Conservation (phyloP, 2,888 invertebrate genomes). For the Campopleginae sp. region DNA sequence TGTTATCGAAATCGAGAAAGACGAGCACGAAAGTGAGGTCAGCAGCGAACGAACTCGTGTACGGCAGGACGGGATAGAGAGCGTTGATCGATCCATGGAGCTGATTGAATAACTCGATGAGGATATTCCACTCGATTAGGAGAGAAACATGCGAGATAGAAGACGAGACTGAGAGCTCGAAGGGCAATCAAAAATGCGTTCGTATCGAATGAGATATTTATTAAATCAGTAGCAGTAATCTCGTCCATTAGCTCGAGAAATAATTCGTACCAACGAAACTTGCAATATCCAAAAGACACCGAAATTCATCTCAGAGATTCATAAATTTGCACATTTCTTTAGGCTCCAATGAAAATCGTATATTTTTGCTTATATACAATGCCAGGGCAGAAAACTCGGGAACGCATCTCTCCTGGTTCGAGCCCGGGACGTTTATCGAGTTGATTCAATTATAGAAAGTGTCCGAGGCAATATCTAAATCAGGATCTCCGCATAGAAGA, state of each 20-base stretch:
- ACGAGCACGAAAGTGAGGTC: slow-evolving; percentile 6
- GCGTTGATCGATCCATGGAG: slow-evolving; percentile 58
- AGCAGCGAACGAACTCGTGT: slow-evolving; percentile 6
- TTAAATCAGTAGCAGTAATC: slow-evolving; percentile 24
- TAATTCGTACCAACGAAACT: slow-evolving; percentile 1
- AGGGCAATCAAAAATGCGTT: neutral
- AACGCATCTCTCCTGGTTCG: neutral
- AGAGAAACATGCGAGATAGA: slow-evolving; percentile 36
- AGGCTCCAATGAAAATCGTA: neutral
- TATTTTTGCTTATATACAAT: neutral
- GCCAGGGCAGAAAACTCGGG: neutral
- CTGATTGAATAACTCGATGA: slow-evolving; percentile 61
- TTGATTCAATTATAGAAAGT: slow-evolving; percentile 59
- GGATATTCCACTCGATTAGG: slow-evolving; percentile 63
- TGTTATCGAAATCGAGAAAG: slow-evolving; percentile 62
- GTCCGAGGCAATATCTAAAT: slow-evolving; percentile 57
- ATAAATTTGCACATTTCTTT: neutral
- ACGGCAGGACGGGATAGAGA: neutral
- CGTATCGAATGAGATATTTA: slow-evolving; percentile 51
- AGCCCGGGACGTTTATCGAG: slow-evolving; percentile 33
- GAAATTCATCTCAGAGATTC: neutral
- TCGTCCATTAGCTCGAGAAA: slow-evolving; percentile 17
- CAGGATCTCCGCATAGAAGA: slow-evolving; percentile 37
- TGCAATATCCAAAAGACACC: neutral
- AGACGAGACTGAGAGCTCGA: neutral